These are phyloP conservation scores for Zaprionus nigranus DNA, from an alignment of 1,140 invertebrate genomes.

Conservation along the genomic window DNA sequence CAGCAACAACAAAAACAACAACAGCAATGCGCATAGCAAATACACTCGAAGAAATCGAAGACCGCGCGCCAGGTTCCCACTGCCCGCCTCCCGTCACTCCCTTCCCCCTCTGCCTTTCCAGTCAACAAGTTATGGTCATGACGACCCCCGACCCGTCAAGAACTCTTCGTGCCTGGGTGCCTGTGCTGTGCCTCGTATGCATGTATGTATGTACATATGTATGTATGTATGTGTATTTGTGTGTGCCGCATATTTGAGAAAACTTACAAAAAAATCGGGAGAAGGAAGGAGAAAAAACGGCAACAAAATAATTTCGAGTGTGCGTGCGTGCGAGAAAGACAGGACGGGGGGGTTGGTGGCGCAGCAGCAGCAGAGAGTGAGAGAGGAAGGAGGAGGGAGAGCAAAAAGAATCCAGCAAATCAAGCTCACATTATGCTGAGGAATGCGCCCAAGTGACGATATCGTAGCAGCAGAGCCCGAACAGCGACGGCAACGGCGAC, in stretches of 20 bases:
- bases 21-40: slow-evolving; percentile 44
- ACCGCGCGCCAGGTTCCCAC: slow-evolving; percentile 49
- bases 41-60: slow-evolving; percentile 73
- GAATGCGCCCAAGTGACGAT: slow-evolving; percentile 84
- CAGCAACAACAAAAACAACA: slow-evolving; percentile 31
- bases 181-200: slow-evolving; percentile 7
- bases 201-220: slow-evolving; percentile 10
- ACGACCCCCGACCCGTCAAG: slow-evolving; percentile 60
- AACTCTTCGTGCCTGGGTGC: slow-evolving; percentile 49
- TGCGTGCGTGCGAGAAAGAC: slow-evolving; percentile 32
- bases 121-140: slow-evolving; percentile 67
- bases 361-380: slow-evolving; percentile 4
- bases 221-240: slow-evolving; percentile 38
- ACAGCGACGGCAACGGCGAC: slow-evolving; percentile 30
- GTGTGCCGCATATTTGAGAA: slow-evolving; percentile 69
- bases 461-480: slow-evolving; percentile 74
- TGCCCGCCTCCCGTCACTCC: background rate
- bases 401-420: slow-evolving; percentile 81
- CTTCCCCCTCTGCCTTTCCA: slow-evolving; percentile 6
- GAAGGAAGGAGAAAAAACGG: slow-evolving; percentile 43
- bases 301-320: slow-evolving; percentile 76
- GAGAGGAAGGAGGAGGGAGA: slow-evolving; percentile 15
- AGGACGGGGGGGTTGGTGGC: slow-evolving; percentile 6
- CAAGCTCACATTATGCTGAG: slow-evolving; percentile 83
- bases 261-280: slow-evolving; percentile 43